Percentiles rank a stretch among this genome's conserved stretches.
These are phyloP conservation scores for Centrocercus urophasianus DNA, from an alignment of 2,113 vertebrate genomes.

Conservation along the genomic window DNA sequence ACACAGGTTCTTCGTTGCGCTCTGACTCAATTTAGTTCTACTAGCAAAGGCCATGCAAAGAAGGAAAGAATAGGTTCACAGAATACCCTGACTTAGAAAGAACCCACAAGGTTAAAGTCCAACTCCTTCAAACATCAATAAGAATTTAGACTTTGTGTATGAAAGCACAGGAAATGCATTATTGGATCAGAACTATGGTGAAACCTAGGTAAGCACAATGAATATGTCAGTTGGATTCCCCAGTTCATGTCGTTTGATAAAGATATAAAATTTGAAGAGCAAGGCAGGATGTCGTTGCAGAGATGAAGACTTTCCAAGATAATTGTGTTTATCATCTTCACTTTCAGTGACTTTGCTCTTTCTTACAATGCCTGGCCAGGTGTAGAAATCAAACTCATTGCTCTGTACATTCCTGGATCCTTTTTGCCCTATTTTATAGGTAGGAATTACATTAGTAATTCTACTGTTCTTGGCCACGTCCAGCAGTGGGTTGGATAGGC, in stretches of 20 bases:
- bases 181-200: background rate
- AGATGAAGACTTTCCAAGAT: background rate
- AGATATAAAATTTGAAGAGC: background rate
- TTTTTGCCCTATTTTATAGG: background rate
- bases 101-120: background rate
- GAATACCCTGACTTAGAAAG: background rate
- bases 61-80: background rate
- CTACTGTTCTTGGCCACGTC: background rate
- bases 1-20: background rate
- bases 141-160: background rate
- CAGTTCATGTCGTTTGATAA: background rate
- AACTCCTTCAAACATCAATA: background rate
- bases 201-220: accelerated
- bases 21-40: background rate
- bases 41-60: background rate
- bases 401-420: background rate
- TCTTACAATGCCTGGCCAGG: background rate
- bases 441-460: background rate
- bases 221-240: background rate
- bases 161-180: background rate
- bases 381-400: background rate
- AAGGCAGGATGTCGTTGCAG: background rate
- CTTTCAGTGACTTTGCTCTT: background rate
- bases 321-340: background rate
- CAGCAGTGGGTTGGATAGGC: background rate